A percentile compares a stretch with the other conserved stretches of the same genome.
phyloP scores from a whole-genome alignment of 2,113 vertebrate species.

The Ia io region DNA sequence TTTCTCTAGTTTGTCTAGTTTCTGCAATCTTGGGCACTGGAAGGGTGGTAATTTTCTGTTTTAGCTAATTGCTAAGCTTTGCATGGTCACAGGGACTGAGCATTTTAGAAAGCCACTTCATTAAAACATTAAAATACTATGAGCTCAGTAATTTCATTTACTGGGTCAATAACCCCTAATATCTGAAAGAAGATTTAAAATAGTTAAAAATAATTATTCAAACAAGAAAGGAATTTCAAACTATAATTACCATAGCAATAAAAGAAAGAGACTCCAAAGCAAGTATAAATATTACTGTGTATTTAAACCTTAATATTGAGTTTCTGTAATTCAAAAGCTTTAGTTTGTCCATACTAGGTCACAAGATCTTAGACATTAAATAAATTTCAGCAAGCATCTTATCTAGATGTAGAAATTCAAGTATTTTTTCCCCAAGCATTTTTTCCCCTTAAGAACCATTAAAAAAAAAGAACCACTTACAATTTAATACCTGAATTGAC shows the following conservation, averaged over 20 bases:
- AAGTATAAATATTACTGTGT: conserved; percentile 41
- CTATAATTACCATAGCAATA: conserved; percentile 54
- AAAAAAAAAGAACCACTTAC: not conserved
- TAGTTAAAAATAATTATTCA: conserved; percentile 68
- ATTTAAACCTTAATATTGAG: conserved; percentile 40
- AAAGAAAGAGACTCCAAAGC: conserved; percentile 22
- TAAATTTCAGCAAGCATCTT: not conserved
- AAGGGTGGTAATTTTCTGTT: not conserved
- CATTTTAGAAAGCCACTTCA: conserved; percentile 57
- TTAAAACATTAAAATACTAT: conserved; percentile 61
- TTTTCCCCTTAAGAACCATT: not conserved
- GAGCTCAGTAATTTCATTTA: conserved; percentile 65
- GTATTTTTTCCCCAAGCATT: not conserved
- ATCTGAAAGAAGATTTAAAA: conserved; percentile 61
- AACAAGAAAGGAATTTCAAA: conserved; percentile 62
- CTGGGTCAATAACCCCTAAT: conserved; percentile 60
- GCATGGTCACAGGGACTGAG: not conserved
- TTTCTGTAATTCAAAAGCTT: conserved; percentile 11
- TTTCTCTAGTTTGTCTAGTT: not conserved
- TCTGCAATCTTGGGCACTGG: not conserved
- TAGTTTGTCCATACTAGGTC: not conserved
- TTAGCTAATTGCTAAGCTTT: conserved; percentile 36
- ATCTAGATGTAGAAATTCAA: not conserved
- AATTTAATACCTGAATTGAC: not conserved
- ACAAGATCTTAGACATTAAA: not conserved